These are phyloP conservation scores for Lamprotornis superbus DNA, from an alignment of 2,113 vertebrate species.

Conservation along the genomic window DNA sequence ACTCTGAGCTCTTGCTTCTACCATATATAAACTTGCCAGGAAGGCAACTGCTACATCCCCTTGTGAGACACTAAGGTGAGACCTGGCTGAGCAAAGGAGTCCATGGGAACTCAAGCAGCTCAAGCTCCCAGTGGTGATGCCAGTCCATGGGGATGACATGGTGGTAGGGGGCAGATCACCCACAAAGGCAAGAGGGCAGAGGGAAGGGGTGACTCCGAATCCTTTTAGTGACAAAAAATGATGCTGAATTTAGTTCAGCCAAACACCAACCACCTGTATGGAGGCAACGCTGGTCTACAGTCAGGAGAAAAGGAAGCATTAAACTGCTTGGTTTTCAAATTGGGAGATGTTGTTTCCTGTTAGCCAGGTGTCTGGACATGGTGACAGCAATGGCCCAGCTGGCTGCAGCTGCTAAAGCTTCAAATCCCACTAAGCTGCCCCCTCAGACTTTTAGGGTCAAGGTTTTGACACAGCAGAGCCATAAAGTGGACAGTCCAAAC, in stretches of 20 bases:
- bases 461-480: not conserved
- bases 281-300: not conserved
- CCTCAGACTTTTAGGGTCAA: not conserved
- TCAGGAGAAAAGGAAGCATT: not conserved
- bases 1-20: not conserved
- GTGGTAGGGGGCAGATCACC: not conserved
- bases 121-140: not conserved
- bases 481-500: not conserved
- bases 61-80: not conserved
- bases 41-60: not conserved
- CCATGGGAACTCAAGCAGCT: not conserved
- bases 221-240: not conserved
- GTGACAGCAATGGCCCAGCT: fast-evolving
- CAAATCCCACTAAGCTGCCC: not conserved
- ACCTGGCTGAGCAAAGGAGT: not conserved
- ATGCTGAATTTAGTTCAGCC: not conserved
- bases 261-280: not conserved
- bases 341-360: not conserved
- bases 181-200: not conserved
- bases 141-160: fast-evolving
- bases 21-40: not conserved
- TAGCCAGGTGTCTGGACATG: not conserved
- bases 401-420: not conserved
- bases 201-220: not conserved
- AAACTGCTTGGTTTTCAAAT: not conserved